These are phyloP conservation scores for Drosophila lutescens DNA, from an alignment of 2,888 invertebrate species.

Conservation along the genomic window DNA sequence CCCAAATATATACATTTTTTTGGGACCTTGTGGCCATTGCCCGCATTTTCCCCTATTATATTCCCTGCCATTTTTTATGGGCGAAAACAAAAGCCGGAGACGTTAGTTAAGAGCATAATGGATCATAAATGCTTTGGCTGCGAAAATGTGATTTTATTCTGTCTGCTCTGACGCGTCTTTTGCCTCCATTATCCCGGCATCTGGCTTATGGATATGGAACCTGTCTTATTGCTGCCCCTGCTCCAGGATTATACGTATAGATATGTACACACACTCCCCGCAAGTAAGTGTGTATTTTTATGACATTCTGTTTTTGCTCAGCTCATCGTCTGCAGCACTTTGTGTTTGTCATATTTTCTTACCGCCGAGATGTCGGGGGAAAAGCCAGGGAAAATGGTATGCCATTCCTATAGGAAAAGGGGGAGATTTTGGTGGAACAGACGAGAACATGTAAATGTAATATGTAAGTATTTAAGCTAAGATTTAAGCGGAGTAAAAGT, in stretches of 20 bases:
- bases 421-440: constrained; percentile 10
- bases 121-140: constrained; percentile 72
- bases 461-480: constrained; percentile 25
- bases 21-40: constrained; percentile 28
- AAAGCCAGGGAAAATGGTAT: neutral
- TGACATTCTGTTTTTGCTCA: constrained; percentile 27
- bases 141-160: constrained; percentile 71
- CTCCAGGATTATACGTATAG: constrained; percentile 7
- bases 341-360: constrained; percentile 18
- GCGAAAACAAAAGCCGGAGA: constrained; percentile 55
- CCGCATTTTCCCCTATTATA: constrained; percentile 10
- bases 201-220: constrained; percentile 35
- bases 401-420: no score
- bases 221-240: constrained; percentile 36
- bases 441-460: constrained; percentile 42
- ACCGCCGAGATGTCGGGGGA: constrained; percentile 14
- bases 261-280: neutral
- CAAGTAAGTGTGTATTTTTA: constrained; percentile 37
- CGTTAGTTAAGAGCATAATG: constrained; percentile 72
- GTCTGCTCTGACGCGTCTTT: constrained; percentile 54
- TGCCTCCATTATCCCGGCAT: constrained; percentile 32
- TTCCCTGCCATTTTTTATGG: constrained; percentile 55
- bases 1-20: neutral
- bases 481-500: constrained; percentile 7
- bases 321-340: constrained; percentile 25